phyloP scores from a whole-genome alignment of 2,888 invertebrate species.

The Tetranychus piercei region DNA sequence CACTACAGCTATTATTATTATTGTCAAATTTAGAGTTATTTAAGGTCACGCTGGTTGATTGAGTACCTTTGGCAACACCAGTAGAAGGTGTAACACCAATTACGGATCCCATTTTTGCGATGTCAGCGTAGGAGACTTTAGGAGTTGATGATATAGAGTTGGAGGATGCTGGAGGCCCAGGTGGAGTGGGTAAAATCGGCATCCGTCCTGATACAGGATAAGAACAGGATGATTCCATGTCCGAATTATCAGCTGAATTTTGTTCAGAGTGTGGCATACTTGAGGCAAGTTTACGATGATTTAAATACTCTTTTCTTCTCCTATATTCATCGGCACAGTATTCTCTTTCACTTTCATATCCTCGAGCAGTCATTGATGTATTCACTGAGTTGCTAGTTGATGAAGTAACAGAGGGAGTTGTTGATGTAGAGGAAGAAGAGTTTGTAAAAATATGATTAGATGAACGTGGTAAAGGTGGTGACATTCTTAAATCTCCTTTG shows the following conservation, averaged over 20 bases:
- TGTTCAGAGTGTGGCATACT: slow-evolving; percentile 2
- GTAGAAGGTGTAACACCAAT: not conserved
- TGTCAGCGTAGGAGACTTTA: slow-evolving; percentile 21
- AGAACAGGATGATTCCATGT: slow-evolving; percentile 14
- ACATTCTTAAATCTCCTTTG: not conserved
- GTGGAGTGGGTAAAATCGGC: not conserved
- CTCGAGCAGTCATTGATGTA: slow-evolving; percentile 14
- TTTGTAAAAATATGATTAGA: not conserved
- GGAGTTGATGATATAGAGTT: slow-evolving; percentile 13
- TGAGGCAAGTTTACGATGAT: slow-evolving; percentile 11
- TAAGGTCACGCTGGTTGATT: not conserved
- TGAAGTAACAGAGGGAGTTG: slow-evolving; percentile 5
- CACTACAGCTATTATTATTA: not conserved
- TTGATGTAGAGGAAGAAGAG: not conserved
- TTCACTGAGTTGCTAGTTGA: slow-evolving; percentile 10
- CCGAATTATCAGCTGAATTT: slow-evolving; percentile 18
- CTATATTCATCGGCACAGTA: slow-evolving; percentile 16
- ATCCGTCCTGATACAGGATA: slow-evolving; percentile 4
- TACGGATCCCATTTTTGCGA: slow-evolving; percentile 17
- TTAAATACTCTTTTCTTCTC: not conserved
- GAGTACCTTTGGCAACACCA: not conserved
- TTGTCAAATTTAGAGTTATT: not conserved
- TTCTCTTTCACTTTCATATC: slow-evolving; percentile 22
- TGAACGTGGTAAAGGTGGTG: not conserved
- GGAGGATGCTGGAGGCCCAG: not conserved